Conservation (phyloP, 2,113 vertebrate genomes). For the Puntigrus tetrazona region DNA sequence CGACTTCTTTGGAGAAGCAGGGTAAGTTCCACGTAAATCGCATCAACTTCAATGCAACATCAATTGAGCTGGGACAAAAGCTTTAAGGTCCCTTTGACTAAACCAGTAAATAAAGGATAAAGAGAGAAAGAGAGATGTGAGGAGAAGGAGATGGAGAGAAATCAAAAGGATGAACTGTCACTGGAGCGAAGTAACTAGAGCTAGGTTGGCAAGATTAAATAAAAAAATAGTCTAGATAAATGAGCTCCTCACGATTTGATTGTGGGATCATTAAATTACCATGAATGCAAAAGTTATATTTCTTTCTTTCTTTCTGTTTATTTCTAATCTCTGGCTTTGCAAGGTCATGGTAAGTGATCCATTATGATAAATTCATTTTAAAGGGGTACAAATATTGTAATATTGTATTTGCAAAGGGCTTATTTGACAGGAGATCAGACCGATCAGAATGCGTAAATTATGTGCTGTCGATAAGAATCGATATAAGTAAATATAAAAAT, state of each 20-base stretch:
- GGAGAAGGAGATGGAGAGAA: background rate
- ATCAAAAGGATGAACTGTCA: background rate
- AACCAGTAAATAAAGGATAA: background rate
- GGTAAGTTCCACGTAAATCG: no score
- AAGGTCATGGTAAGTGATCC: background rate
- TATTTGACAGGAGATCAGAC: no score
- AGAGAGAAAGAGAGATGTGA: background rate
- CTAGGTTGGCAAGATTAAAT: background rate
- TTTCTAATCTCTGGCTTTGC: background rate
- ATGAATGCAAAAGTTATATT: background rate
- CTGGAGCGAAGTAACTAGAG: background rate
- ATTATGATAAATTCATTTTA: background rate
- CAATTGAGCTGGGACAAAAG: background rate
- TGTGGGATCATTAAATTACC: no score
- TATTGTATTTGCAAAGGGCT: no score
- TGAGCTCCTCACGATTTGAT: background rate
- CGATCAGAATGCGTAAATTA: no score
- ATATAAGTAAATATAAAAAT: no score
- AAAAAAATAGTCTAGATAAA: background rate
- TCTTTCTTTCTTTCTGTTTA: background rate
- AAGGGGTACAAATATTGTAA: background rate
- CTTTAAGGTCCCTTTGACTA: background rate
- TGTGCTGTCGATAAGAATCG: no score
- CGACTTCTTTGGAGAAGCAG: no score
- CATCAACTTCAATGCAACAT: background rate